Conservation (phyloP, 2,113 vertebrate genomes). For the Gymnocephalus cernua region DNA sequence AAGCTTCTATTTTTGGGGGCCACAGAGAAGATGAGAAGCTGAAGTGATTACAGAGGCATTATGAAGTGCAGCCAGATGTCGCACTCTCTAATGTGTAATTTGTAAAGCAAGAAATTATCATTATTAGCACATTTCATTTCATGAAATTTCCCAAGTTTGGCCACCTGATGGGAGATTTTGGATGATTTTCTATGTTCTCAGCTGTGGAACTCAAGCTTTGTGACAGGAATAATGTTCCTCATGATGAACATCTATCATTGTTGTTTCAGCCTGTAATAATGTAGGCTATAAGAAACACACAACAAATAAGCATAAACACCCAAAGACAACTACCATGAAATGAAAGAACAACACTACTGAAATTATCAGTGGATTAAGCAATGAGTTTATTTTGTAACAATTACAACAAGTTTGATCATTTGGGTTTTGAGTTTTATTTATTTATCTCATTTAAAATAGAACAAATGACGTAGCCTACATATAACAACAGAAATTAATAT, state of each 20-base stretch:
- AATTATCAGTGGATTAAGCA: neutral
- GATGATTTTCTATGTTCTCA: neutral
- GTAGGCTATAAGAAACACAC: neutral
- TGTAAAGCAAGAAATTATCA: neutral
- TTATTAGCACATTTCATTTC: neutral
- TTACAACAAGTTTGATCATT: neutral
- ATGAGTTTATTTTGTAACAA: neutral
- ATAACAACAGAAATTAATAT: neutral
- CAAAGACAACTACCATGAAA: neutral
- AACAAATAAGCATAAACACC: neutral
- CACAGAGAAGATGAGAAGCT: neutral
- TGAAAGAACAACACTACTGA: neutral
- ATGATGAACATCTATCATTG: neutral
- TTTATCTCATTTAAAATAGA: neutral
- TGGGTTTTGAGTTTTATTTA: neutral
- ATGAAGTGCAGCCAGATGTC: slow-evolving; percentile 22
- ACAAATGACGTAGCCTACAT: neutral
- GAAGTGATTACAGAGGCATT: neutral
- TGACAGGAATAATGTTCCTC: neutral
- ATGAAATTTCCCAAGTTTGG: neutral
- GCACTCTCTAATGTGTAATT: neutral
- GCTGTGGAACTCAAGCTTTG: too few species aligned
- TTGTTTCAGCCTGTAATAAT: neutral
- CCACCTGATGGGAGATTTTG: too few species aligned
- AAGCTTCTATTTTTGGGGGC: neutral